Evolutionary conservation across 2,113 vertebrate species (phyloP).

Genomic region (Lagopus leucura): DNA sequence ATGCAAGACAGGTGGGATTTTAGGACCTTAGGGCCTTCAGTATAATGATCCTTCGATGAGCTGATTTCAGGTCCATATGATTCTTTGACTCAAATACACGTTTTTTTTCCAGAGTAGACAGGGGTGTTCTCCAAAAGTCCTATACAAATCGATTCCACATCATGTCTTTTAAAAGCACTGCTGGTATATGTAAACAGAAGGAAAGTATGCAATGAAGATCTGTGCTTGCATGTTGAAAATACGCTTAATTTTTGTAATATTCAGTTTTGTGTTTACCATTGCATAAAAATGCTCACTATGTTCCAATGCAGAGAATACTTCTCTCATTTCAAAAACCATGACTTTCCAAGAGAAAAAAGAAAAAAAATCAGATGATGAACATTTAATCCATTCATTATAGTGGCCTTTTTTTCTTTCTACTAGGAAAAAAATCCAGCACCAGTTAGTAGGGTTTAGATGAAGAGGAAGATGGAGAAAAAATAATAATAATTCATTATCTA

Average conservation of each 20-base stretch:
- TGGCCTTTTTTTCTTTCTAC: background rate
- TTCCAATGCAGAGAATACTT: background rate
- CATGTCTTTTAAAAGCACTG: background rate
- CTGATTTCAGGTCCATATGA: background rate
- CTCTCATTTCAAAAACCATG: background rate
- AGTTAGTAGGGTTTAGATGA: background rate
- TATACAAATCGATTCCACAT: background rate
- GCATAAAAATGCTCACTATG: background rate
- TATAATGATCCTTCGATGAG: background rate
- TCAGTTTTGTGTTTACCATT: background rate
- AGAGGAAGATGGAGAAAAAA: background rate
- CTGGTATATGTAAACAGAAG: background rate
- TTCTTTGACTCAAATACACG: background rate
- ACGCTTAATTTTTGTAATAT: background rate
- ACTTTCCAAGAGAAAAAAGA: conserved; percentile 13
- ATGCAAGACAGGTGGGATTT: background rate
- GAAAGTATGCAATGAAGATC: background rate
- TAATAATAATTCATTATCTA: background rate
- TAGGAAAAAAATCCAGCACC: conserved; percentile 14
- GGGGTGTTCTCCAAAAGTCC: background rate
- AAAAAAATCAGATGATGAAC: conserved; percentile 1
- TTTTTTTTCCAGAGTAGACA: background rate
- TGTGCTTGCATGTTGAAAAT: background rate
- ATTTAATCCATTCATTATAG: background rate
- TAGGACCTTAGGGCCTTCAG: background rate